Conservation (phyloP, 2,888 invertebrate species). For the Eucera pruinosa region DNA sequence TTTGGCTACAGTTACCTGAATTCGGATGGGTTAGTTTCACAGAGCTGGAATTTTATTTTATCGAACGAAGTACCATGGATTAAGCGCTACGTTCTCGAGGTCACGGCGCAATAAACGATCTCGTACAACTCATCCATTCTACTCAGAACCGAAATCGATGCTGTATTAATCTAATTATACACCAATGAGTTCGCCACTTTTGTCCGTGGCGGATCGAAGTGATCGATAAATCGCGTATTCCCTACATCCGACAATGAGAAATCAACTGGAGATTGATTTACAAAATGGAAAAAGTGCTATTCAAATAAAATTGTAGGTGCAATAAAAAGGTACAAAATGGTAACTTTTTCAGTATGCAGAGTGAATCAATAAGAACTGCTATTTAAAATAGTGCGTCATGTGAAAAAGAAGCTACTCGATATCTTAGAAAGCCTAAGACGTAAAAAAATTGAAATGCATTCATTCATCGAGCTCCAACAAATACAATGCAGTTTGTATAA, state of each 20-base stretch:
- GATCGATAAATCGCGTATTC: slow-evolving; percentile 12
- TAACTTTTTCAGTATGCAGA: too few species aligned
- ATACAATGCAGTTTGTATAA: too few species aligned
- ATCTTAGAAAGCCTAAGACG: too few species aligned
- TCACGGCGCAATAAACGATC: slow-evolving; percentile 44
- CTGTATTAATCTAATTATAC: slow-evolving; percentile 50
- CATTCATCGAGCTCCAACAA: too few species aligned
- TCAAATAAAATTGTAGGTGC: neutral
- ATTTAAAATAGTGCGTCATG: too few species aligned
- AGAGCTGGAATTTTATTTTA: slow-evolving; percentile 55
- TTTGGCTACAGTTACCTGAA: too few species aligned
- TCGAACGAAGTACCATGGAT: slow-evolving; percentile 39
- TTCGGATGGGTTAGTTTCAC: slow-evolving; percentile 18
- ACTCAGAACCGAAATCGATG: slow-evolving; percentile 39
- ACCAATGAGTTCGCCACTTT: slow-evolving; percentile 14
- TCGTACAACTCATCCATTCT: slow-evolving; percentile 24
- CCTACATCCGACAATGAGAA: neutral
- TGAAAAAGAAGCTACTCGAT: too few species aligned
- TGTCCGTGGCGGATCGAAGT: slow-evolving; percentile 8
- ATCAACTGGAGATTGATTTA: neutral
- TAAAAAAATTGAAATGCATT: too few species aligned
- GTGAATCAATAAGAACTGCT: too few species aligned
- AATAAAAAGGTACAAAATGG: neutral
- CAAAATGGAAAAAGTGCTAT: neutral
- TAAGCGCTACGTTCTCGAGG: slow-evolving; percentile 39